Percentiles rank a stretch among this genome's conserved stretches.
These are phyloP conservation scores for Bufo bufo DNA, from an alignment of 2,113 vertebrate species.

Conservation along the genomic window DNA sequence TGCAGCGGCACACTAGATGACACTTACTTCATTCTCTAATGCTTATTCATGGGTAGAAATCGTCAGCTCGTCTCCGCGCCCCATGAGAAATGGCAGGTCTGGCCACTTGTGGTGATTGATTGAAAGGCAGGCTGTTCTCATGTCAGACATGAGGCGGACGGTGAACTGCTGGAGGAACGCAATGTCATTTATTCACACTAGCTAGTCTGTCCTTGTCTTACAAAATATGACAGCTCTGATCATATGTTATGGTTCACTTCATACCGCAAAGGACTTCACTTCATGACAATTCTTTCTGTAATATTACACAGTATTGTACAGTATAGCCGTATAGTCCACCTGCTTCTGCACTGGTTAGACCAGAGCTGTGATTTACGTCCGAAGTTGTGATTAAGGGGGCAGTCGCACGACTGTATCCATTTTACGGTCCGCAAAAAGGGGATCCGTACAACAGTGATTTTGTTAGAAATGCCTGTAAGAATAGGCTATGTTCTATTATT, in stretches of 20 bases:
- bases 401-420: too few species aligned
- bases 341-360: background rate
- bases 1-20: background rate
- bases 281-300: slow-evolving; percentile 23
- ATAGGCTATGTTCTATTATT: too few species aligned
- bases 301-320: background rate
- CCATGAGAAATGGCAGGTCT: background rate
- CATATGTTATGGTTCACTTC: slow-evolving; percentile 27
- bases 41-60: background rate
- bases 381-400: background rate
- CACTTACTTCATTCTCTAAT: background rate
- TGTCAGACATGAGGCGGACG: background rate
- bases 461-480: too few species aligned
- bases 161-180: slow-evolving; percentile 5
- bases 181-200: slow-evolving; percentile 16
- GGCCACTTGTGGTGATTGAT: slow-evolving; percentile 15
- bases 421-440: too few species aligned
- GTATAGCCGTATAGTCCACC: background rate
- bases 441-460: too few species aligned
- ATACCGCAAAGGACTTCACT: slow-evolving; percentile 6
- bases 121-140: slow-evolving; percentile 17
- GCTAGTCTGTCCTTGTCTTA: background rate
- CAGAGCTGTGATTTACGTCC: background rate
- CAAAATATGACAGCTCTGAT: slow-evolving; percentile 24
- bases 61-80: background rate